phyloP scores from a whole-genome alignment of 2,888 invertebrate species.

The Elegia similella region DNA sequence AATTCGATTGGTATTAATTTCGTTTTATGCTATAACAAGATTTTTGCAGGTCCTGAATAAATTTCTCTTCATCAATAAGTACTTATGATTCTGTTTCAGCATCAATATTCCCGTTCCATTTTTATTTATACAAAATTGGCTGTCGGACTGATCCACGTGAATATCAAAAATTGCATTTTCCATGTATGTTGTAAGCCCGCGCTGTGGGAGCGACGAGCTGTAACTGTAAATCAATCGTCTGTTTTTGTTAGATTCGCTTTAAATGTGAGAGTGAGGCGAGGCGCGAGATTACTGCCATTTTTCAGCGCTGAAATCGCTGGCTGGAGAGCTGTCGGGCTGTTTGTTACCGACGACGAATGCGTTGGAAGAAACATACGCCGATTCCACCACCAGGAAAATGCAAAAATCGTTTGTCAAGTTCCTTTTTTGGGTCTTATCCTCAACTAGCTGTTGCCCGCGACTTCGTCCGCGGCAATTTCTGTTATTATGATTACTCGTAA shows the following conservation, averaged over 20 bases:
- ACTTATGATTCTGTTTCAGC: background rate
- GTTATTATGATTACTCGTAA: too few species aligned
- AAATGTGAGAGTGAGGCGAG: background rate
- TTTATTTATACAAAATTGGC: background rate
- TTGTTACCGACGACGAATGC: slow-evolving; percentile 7
- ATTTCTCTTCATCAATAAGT: background rate
- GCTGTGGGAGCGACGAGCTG: background rate
- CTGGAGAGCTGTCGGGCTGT: background rate
- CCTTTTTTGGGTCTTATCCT: too few species aligned
- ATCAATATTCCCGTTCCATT: slow-evolving; percentile 5
- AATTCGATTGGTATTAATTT: background rate
- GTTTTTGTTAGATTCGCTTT: background rate
- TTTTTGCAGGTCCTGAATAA: background rate
- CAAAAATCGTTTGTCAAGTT: too few species aligned
- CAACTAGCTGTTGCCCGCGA: too few species aligned
- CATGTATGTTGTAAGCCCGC: background rate
- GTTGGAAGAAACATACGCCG: background rate
- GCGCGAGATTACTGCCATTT: background rate
- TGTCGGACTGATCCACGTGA: background rate
- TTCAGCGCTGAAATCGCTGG: slow-evolving; percentile 3
- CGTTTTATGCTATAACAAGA: background rate
- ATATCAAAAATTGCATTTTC: slow-evolving; percentile 11
- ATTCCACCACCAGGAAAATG: background rate
- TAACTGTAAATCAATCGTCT: slow-evolving; percentile 6
- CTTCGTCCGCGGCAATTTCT: too few species aligned